These are phyloP conservation scores for Lumbricus terrestris DNA, from an alignment of 2,888 invertebrate species.

Conservation along the genomic window DNA sequence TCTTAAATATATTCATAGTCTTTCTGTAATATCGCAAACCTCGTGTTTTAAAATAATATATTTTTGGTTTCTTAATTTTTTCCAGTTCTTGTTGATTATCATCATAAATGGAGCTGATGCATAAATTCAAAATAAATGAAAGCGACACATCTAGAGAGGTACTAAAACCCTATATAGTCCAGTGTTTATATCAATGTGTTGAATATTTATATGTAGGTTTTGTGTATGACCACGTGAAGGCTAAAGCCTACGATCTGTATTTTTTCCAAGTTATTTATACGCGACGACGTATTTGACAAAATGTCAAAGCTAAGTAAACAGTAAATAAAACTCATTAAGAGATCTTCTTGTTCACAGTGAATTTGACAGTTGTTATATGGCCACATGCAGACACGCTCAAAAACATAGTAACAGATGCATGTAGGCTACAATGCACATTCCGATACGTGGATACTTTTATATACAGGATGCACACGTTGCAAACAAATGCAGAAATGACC, in stretches of 20 bases:
- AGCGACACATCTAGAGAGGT: not conserved
- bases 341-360: too few species aligned
- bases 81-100: not conserved
- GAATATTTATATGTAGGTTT: not conserved
- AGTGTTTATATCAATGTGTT: not conserved
- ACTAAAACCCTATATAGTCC: not conserved
- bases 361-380: too few species aligned
- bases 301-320: too few species aligned
- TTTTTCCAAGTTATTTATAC: not conserved
- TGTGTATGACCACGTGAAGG: not conserved
- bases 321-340: too few species aligned
- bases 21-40: not conserved
- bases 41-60: not conserved
- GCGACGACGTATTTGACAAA: not conserved
- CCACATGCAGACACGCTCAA: too few species aligned
- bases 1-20: not conserved
- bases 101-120: not conserved
- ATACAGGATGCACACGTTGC: too few species aligned
- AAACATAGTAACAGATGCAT: too few species aligned
- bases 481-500: too few species aligned
- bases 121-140: not conserved
- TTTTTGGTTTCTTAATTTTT: not conserved
- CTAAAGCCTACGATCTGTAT: not conserved
- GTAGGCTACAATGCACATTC: too few species aligned
- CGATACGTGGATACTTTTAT: too few species aligned